A percentile compares a stretch with the other conserved stretches of the same genome.
phyloP scores from a whole-genome alignment of 2,888 invertebrate genomes.

The Rotaria magnacalcarata region DNA sequence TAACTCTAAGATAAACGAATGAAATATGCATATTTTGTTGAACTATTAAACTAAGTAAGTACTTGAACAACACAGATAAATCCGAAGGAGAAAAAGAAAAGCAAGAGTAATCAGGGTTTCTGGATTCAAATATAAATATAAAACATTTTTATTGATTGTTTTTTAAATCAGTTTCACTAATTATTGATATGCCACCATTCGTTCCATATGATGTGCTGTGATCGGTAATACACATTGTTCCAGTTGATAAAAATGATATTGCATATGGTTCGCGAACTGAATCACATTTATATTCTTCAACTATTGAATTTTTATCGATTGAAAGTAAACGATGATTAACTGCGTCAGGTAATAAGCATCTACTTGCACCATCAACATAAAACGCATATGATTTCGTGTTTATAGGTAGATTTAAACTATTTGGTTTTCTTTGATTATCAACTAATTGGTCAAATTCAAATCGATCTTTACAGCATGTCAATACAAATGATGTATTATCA shows the following conservation, averaged over 20 bases:
- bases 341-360: background rate
- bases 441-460: too few species aligned
- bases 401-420: background rate
- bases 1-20: too few species aligned
- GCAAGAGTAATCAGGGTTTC: too few species aligned
- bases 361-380: background rate
- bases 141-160: background rate
- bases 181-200: background rate
- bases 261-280: background rate
- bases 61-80: too few species aligned
- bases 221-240: background rate
- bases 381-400: background rate
- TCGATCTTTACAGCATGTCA: background rate
- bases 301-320: background rate
- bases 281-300: background rate
- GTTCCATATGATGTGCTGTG: background rate
- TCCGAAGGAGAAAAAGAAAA: too few species aligned
- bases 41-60: too few species aligned
- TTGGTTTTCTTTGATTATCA: too few species aligned
- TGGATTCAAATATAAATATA: too few species aligned
- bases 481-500: background rate
- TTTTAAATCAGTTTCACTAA: background rate
- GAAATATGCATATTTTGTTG: too few species aligned
- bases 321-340: background rate
- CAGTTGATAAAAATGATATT: background rate